Base-by-base conservation (phyloP, 1,140 invertebrate genomes). In the Nebria ingens region DNA sequence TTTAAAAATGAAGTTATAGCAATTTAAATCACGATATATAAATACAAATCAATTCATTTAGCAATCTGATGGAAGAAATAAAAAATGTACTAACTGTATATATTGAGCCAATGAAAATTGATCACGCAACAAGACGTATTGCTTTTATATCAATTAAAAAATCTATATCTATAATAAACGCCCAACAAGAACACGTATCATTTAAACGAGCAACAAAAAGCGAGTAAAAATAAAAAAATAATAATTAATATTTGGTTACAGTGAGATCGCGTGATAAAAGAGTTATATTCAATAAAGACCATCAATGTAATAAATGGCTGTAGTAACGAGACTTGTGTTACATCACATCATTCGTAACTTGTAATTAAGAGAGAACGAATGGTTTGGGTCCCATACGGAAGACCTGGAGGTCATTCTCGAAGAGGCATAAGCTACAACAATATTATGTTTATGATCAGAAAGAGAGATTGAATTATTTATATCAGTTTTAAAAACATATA, bases 211-310 rank as follows among this genome's bases (percentile, higher is more conserved):
- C n/a, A n/a, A 34, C n/a, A 34, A 9, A 34, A 34, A 45, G 17
- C 9, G 17, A 45, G 40, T 45, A 45, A 12, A 45, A 45, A 45
- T 53, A 53, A 56, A 38, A 56, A n/a, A n/a, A n/a, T n/a, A n/a
- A 56, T 50, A 58, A 58, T 55, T 55, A 58, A 58, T 55, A 58
- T 51, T 58, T 50, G 23, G 38, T 22, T 38, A 40, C 42, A 17
- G 56, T 29, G 49, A 53, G 57, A 61, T 61, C 60, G 60, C 60
- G 60, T 61, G 60, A 61, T 61, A 56, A 58, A 61, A 61, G 59
- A 61, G 50, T 56, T 61, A 61, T 61, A 59, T 55, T 55, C 38
- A 45, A 55, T 54, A 50, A 55, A 58, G 40, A 54, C 57, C 51
- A 61, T 61, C 57, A 59, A 61, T 55, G 56, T 61, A 59, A 61